Evolutionary conservation across 2,113 vertebrate genomes (phyloP).

Genomic region (Clarias batrachus): DNA sequence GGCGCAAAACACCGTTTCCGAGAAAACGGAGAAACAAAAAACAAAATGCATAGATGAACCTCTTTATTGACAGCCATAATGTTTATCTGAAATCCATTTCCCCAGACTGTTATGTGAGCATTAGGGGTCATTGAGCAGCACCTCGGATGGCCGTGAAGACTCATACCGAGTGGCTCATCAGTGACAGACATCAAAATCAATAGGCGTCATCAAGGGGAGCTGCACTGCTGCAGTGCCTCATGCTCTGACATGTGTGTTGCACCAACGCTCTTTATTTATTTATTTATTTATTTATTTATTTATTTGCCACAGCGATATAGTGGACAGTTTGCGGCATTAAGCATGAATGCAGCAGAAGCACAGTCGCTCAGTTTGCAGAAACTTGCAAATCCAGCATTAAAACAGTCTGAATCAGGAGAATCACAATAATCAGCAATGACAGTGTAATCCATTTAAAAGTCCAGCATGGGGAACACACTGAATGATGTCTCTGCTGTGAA

Average conservation of each 20-base stretch:
- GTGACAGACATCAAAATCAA: conserved; percentile 57
- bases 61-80: conserved; percentile 56
- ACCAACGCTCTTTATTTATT: conserved; percentile 6
- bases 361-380: conserved; percentile 32
- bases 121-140: conserved; percentile 57
- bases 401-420: conserved; percentile 43
- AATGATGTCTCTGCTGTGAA: conserved; percentile 28
- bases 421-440: conserved; percentile 43
- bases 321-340: conserved; percentile 42
- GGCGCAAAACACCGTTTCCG: background rate
- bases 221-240: conserved; percentile 33
- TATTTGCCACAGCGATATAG: conserved; percentile 10
- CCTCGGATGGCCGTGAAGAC: conserved; percentile 49
- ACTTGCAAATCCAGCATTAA: conserved; percentile 42
- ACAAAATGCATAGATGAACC: conserved; percentile 58
- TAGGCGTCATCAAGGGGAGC: conserved; percentile 48
- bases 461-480: conserved; percentile 27
- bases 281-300: background rate
- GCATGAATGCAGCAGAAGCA: conserved; percentile 36
- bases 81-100: conserved; percentile 62
- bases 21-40: conserved; percentile 46
- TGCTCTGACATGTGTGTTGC: conserved; percentile 23
- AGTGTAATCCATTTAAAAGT: conserved; percentile 52
- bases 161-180: conserved; percentile 53
- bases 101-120: conserved; percentile 55